Base-by-base conservation (phyloP, 1,140 invertebrate species). In the Drosophila mojavensis region DNA sequence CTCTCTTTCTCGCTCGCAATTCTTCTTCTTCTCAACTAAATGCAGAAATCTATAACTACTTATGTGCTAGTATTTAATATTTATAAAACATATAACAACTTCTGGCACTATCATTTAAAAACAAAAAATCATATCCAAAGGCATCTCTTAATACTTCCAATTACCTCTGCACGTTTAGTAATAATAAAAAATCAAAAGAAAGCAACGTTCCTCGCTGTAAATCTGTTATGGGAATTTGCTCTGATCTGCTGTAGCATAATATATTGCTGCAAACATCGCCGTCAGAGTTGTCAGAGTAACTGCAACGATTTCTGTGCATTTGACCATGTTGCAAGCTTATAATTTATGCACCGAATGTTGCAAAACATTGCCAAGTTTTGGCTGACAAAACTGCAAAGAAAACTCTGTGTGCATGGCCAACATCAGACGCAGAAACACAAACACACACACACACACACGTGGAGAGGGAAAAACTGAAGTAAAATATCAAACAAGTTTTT, bases 401-500 rank as follows among this genome's bases (percentile, higher is more conserved):
- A 61, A 51, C 50, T 47, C 50, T 47, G 13, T 62, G 51, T 47
- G 70, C 70, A 60, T 45, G 66, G 72, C 66, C 75, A 82, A 82
- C 80, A 81, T 75, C 71, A 71, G 79, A 47, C 50, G 50, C 67
- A 55, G 64, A 67, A 58, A 73, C 28, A 50, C 53, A 51, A 28
- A 17, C 20, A 33, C 33, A 17, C 17, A 15, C 3, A 7, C 39
- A 6, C 33, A 9, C n/a, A n/a, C 43, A 6, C 43, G 15, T 47
- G 43, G 9, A 9, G 17, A 41, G 41, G 20, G 15, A n/a, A 15
- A 11, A 48, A 48, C 53, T 39, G 59, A 48, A 69, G 77, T 79
- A 82, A 88, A 88, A 88, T 88, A 88, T 89, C 85, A 89, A 84
- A 81, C 81, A 90, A 89, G 80, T 89, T 88, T 83, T 73, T 89